Evolutionary conservation across 2,113 vertebrate species (phyloP).

Genomic region (Gracilinanus agilis): DNA sequence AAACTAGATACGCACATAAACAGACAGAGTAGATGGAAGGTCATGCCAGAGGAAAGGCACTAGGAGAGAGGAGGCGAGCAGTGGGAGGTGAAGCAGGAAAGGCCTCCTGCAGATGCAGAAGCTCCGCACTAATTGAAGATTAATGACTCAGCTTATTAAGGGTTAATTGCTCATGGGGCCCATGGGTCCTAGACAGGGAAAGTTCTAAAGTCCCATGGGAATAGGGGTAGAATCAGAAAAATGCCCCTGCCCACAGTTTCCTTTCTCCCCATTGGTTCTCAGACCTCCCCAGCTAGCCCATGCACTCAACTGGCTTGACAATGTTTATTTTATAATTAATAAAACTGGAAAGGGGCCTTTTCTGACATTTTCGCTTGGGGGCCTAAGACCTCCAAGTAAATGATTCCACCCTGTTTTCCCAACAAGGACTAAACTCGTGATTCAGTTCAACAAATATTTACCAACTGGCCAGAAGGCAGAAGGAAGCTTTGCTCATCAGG

Average conservation of each 20-base stretch:
- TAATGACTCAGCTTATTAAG: background rate
- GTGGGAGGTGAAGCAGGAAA: background rate
- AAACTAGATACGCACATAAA: background rate
- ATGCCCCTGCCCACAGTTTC: background rate
- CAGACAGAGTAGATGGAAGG: background rate
- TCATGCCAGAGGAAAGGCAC: background rate
- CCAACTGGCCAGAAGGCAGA: background rate
- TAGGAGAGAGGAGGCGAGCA: background rate
- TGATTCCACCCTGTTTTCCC: background rate
- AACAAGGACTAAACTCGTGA: background rate
- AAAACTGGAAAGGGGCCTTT: background rate
- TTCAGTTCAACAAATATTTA: background rate
- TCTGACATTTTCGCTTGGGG: background rate
- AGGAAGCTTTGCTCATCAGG: background rate
- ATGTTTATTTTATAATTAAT: background rate
- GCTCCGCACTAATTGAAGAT: background rate
- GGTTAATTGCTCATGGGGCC: background rate
- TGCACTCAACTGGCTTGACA: background rate
- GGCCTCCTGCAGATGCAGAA: background rate
- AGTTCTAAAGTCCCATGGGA: background rate
- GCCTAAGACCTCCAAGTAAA: background rate
- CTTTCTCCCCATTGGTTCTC: background rate
- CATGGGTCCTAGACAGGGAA: background rate
- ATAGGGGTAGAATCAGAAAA: background rate
- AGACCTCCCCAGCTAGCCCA: background rate